Evolutionary conservation across 1,140 invertebrate genomes (phyloP).

Genomic region (Drosophila navojoa): DNA sequence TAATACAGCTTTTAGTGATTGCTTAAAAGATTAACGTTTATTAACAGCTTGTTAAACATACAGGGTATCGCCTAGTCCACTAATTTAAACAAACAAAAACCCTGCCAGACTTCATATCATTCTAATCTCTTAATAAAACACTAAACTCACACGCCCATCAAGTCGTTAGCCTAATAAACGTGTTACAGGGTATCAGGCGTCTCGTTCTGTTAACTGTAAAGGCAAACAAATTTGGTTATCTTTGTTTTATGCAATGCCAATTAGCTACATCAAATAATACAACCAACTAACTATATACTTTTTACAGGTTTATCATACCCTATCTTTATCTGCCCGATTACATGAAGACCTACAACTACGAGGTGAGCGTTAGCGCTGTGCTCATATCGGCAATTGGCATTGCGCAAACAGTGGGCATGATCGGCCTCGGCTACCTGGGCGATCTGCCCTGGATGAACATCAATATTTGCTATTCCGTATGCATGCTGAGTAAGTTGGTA

Average conservation of each 20-base stretch:
- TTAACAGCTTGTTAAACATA: too few relatives aligned
- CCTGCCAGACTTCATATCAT: not conserved
- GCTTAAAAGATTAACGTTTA: too few relatives aligned
- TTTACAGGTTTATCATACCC: slow-evolving; percentile 90
- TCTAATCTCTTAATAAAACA: not conserved
- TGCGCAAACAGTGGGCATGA: slow-evolving; percentile 95
- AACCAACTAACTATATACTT: slow-evolving; percentile 13
- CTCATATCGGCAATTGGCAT: slow-evolving; percentile 93
- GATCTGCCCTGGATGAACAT: slow-evolving; percentile 94
- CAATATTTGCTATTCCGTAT: slow-evolving; percentile 91
- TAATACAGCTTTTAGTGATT: too few relatives aligned
- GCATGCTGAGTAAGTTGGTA: slow-evolving; percentile 85
- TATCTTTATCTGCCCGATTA: slow-evolving; percentile 94
- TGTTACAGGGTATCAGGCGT: not conserved
- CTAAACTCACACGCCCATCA: not conserved
- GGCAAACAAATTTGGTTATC: not conserved
- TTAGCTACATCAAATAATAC: slow-evolving; percentile 5
- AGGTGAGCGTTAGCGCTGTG: slow-evolving; percentile 89
- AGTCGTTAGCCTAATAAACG: not conserved
- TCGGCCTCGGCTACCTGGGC: slow-evolving; percentile 94
- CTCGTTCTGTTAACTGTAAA: too few relatives aligned
- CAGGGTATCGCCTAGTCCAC: too few relatives aligned
- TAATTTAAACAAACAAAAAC: too few relatives aligned
- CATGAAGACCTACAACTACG: slow-evolving; percentile 87
- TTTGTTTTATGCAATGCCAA: not conserved